Base-by-base conservation (phyloP, 2,888 invertebrate genomes). In the Apotomis betuletana region DNA sequence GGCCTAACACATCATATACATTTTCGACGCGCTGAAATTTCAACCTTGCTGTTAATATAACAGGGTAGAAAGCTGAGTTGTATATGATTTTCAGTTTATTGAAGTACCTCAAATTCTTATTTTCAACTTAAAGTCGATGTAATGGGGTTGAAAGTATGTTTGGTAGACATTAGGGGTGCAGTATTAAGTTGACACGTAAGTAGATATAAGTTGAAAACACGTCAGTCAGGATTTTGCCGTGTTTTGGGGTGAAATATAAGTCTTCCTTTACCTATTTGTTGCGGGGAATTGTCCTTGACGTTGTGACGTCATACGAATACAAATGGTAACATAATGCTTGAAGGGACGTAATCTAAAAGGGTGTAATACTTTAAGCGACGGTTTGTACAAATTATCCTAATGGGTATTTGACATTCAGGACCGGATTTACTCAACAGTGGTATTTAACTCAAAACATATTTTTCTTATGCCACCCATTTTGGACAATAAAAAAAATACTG, bases 1-100 rank as follows among this genome's bases (percentile, higher is more conserved):
- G 57, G 67, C 73, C 75, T 74, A 57, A 60, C 59, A 75, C 73
- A 73, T 69, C 75, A 75, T 75, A 74, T 72, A 70, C 27, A 44
- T 1, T 12, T 6, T 27, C n/a, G 74, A 54, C 63, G 72, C 67
- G 74, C 15, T 57, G 10, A 73, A 75, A 67, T 74, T 67, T 49
- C 36, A 63, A 77, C 76, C 71, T 72, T 76, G 77, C 75, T 2
- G 0, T 6, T 3, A 13, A 13, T 5, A 38, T 0, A 9, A 41
- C 38, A 68, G 5, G 46, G 58, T 63, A 44, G 51, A 44, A 65
- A 44, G 41, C 41, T 8, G 3, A 57, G 36, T 59, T 49, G n/a
- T 4, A 8, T 36, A 27, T 27, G 10, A n/a, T 9, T 5, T 5
- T 15, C 54, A 27, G 41, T 65, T 46, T 46, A 55, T 57, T 46